Evolutionary conservation across 1,140 invertebrate genomes (phyloP).

Genomic region (Leptonema lineaticorne): DNA sequence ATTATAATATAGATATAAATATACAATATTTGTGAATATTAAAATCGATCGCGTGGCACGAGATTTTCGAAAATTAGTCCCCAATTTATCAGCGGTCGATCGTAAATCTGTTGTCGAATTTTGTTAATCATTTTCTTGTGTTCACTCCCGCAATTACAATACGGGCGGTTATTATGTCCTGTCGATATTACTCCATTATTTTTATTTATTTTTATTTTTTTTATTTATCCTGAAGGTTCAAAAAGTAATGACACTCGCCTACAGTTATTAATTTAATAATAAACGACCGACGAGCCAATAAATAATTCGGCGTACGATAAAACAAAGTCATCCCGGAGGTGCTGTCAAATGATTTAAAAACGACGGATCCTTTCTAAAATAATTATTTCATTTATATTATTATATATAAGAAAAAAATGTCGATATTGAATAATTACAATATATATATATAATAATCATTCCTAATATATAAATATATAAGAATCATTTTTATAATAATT

Average conservation of each 20-base stretch:
- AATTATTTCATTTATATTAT: too few species aligned
- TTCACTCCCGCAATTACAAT: neutral
- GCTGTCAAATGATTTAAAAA: too few species aligned
- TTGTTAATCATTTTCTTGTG: neutral
- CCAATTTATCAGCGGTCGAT: conserved; percentile 10
- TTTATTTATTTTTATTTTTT: too few species aligned
- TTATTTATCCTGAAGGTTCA: neutral
- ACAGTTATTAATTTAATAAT: conserved; percentile 35
- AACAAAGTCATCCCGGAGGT: neutral
- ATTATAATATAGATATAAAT: too few species aligned
- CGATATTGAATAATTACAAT: too few species aligned
- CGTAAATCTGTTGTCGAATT: conserved; percentile 19
- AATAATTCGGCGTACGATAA: conserved; percentile 22
- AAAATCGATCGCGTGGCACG: neutral
- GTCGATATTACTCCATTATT: too few species aligned
- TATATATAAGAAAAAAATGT: too few species aligned
- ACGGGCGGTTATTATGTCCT: conserved; percentile 20
- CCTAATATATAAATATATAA: too few species aligned
- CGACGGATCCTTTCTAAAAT: too few species aligned
- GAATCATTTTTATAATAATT: too few species aligned
- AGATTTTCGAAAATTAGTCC: neutral
- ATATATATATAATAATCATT: too few species aligned
- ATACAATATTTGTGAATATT: too few species aligned
- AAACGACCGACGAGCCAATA: conserved; percentile 27
- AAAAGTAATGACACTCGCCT: conserved; percentile 19